Base-by-base conservation (phyloP, 1,140 invertebrate genomes). In the Xylocopa sonorina region DNA sequence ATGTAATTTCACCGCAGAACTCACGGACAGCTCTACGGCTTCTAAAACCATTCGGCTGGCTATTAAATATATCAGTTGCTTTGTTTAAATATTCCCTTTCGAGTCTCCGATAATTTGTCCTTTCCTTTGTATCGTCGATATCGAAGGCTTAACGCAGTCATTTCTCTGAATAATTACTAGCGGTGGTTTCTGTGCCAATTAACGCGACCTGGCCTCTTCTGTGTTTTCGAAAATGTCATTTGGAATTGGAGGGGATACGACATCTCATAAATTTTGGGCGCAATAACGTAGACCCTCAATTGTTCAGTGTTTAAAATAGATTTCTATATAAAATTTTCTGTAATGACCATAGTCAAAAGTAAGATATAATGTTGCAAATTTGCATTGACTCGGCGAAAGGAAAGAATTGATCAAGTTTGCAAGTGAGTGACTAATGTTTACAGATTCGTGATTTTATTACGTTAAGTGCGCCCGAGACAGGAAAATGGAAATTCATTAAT, bases 141-240 rank as follows among this genome's bases (percentile, higher is more conserved):
- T 24, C 2, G 12, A 1, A 10, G 2, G n/a, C 0, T 14, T 3
- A 24, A 1, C 21, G 24, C 12, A 38, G 12, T 34, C 18, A 12
- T 60, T 24, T 12, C 2, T 3, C 4, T 58, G 32, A 14, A 24
- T 60, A n/a, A 62, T 62, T 16, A 24, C 12, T 24, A 38, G 38
- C n/a, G 10, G 1, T 6, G 10, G 21, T 3, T 38, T 34, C 1
- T 4, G 21, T 3, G 1, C 14, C 0, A 4, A 60, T n/a, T n/a
- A n/a, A n/a, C n/a, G 10, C 1, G 16, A 4, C 3, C 0, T 2
- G 16, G 32, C 14, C 1, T 12, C n/a, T 32, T 0, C 0, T 34
- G 32, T 3, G 1, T 5, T 12, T 6, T 10, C 10, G 14, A n/a
- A 34, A 34, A 5, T 34, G 10, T 34, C 0, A 6, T 7, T 3